These are phyloP conservation scores for Archilochus colubris DNA, from an alignment of 2,113 vertebrate genomes.

Conservation along the genomic window DNA sequence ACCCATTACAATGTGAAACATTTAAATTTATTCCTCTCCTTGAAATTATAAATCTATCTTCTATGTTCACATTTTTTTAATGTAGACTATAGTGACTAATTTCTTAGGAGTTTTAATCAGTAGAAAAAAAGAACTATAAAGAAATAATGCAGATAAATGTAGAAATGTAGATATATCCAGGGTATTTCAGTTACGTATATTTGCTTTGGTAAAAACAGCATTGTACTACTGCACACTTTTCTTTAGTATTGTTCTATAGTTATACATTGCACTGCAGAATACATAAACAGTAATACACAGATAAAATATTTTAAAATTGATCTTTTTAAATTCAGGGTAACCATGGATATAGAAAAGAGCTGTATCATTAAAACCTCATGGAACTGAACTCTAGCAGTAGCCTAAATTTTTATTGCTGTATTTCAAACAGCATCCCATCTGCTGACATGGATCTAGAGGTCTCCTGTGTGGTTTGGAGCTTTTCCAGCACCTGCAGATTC, in stretches of 20 bases:
- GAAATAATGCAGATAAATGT: neutral
- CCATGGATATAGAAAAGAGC: constrained; percentile 19
- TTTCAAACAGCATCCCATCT: constrained; percentile 41
- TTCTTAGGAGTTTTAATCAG: neutral
- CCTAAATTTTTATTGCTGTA: constrained; percentile 29
- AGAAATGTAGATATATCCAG: neutral
- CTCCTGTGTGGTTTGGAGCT: neutral
- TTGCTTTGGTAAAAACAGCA: neutral
- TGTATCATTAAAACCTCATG: constrained; percentile 9
- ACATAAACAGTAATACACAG: neutral
- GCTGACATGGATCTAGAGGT: neutral
- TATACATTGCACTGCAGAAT: neutral
- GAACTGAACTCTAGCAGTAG: neutral
- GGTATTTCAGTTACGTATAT: neutral
- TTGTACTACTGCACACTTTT: neutral
- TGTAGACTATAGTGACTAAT: neutral
- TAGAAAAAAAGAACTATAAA: neutral
- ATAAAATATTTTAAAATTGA: neutral
- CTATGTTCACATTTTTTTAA: neutral
- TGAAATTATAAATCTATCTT: neutral
- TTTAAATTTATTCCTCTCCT: neutral
- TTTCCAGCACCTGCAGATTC: neutral
- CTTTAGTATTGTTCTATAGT: neutral
- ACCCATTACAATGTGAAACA: neutral
- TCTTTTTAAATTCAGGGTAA: neutral